These are phyloP conservation scores for Colletes collaris DNA, from an alignment of 2,888 invertebrate genomes.

Conservation along the genomic window DNA sequence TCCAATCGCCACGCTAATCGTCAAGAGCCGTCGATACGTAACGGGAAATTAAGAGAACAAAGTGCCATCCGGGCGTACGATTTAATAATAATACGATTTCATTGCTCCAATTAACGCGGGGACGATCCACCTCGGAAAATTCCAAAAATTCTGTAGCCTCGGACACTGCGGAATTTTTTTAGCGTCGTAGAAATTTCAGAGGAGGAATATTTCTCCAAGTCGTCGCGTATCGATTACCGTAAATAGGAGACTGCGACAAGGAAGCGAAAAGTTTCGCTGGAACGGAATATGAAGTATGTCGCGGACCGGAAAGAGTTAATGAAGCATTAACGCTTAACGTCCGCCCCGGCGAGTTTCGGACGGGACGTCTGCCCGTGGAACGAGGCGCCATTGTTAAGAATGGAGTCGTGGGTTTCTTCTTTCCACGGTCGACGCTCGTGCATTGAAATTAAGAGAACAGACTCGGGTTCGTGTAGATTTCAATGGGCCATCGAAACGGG, in stretches of 20 bases:
- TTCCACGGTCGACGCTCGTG: not conserved
- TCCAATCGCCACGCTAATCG: not conserved
- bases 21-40: not conserved
- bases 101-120: too few species aligned
- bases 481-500: not conserved
- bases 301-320: slow-evolving; percentile 1
- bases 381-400: not conserved
- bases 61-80: not conserved
- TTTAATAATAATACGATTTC: not conserved
- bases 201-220: too few species aligned
- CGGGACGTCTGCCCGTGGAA: not conserved
- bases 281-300: too few species aligned
- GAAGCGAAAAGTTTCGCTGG: too few species aligned
- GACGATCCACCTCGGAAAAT: too few species aligned
- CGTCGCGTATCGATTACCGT: too few species aligned
- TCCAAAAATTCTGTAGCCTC: too few species aligned
- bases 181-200: too few species aligned
- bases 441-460: slow-evolving; percentile 28
- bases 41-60: not conserved
- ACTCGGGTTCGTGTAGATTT: not conserved
- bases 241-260: too few species aligned
- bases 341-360: not conserved
- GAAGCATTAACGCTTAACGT: slow-evolving; percentile 11
- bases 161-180: too few species aligned
- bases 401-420: not conserved